These are phyloP conservation scores for Torymus texanus DNA, from an alignment of 2,888 invertebrate species.

Conservation along the genomic window DNA sequence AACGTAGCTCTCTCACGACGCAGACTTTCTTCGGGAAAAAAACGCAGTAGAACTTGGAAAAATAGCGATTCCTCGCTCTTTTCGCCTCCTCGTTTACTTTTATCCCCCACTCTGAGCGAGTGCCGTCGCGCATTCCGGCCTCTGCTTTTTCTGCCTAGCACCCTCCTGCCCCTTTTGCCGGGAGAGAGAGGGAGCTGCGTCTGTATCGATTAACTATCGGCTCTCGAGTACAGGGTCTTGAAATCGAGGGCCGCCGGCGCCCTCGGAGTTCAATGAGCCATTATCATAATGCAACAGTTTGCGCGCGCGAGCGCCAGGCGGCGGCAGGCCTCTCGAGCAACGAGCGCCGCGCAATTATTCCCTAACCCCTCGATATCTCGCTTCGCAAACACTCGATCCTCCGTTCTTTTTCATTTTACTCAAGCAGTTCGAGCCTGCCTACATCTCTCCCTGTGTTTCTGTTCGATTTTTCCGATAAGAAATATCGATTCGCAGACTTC, in stretches of 20 bases:
- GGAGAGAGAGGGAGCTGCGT: conserved; percentile 1
- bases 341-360: conserved; percentile 36
- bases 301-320: not conserved
- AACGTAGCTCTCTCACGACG: conserved; percentile 39
- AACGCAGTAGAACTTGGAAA: not conserved
- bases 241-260: conserved; percentile 18
- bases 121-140: not conserved
- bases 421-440: too few species aligned
- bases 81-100: not conserved
- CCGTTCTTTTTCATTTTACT: too few species aligned
- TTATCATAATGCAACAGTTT: conserved; percentile 57
- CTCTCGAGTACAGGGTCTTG: not conserved
- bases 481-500: too few species aligned
- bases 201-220: conserved; percentile 34
- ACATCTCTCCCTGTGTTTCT: too few species aligned
- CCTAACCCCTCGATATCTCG: conserved; percentile 6
- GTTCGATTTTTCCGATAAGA: too few species aligned
- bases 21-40: conserved; percentile 36
- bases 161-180: too few species aligned
- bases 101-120: not conserved
- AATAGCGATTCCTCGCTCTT: conserved; percentile 14
- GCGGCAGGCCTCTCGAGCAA: conserved; percentile 7
- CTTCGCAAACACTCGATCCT: conserved; percentile 1
- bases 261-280: conserved; percentile 45
- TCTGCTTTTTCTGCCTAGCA: not conserved